Base-by-base conservation (phyloP, 2,113 vertebrate genomes). In the Eonycteris spelaea region DNA sequence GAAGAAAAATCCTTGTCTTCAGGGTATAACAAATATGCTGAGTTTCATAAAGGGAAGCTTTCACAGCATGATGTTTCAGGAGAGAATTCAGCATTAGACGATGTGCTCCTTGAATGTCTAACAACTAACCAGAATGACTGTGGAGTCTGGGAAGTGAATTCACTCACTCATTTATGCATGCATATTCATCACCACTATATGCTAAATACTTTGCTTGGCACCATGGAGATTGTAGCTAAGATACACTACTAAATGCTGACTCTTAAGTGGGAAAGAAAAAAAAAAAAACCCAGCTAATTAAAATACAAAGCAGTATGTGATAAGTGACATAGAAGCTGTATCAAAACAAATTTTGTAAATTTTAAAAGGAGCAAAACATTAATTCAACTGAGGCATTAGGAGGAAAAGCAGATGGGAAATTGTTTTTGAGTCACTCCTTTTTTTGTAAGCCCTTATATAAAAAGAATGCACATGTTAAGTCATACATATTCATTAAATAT, bases 21-120 rank as follows among this genome's bases (percentile, higher is more conserved):
- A 74, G 91, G 78, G 80, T 92, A 16, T 92, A 93, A 97, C 97
- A 98, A 98, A 97, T 94, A 93, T 48, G 57, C 85, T 97, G 96
- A 97, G 70, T 70, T 97, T 97, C 84, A 57, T 96, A 97, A 97
- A 5, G 0, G 7, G 74, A 88, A 96, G 71, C 24, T 97, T 95
- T 98, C 90, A 87, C 75, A 96, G 92, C 18, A 1, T 0, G 38
- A 30, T 86, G 68, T 94, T 92, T 96, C 95, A 90, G 96, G 95
- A 98, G 55, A n/a, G 97, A 98, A 97, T 96, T 67, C 93, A 53
- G 19, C 70, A 63, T 95, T 48, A 94, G 35, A 84, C 67, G 96
- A 77, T 71, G 57, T 87, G 26, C 86, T 95, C 82, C 85, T 40
- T 95, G 84, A 94, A 5, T 63, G 21, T 86, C 68, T 71, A 83